Percentiles rank a stretch among this genome's conserved stretches.
Conservation (phyloP, 2,888 invertebrate species). For the Clitarchus hookeri region DNA sequence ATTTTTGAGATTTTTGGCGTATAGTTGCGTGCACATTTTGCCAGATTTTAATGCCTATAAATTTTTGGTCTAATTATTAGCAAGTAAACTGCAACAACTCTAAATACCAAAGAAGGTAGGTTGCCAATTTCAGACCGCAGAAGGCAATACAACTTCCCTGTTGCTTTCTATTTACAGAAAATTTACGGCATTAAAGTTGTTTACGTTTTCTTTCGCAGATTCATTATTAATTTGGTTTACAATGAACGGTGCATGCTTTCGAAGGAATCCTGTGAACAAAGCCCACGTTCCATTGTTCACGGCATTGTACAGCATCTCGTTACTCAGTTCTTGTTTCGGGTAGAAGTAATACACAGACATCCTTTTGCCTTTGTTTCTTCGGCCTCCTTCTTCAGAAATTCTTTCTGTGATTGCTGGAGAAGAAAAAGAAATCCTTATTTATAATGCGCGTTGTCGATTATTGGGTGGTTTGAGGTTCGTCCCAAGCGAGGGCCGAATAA, state of each 20-base stretch:
- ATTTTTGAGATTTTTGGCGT: no score
- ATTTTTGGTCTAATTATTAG: no score
- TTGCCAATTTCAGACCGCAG: no score
- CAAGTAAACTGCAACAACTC: no score
- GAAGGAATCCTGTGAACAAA: neutral
- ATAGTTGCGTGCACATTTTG: no score
- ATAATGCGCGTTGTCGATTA: neutral
- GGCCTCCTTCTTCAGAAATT: neutral
- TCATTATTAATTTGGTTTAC: no score
- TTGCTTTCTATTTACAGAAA: no score
- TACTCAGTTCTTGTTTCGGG: neutral
- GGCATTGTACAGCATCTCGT: neutral
- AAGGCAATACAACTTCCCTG: no score
- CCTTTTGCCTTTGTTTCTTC: neutral
- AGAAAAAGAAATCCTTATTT: neutral
- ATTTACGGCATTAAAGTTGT: no score
- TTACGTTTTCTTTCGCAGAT: no score
- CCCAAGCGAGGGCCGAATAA: conserved; percentile 1
- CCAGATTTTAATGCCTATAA: no score
- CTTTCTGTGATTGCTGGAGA: neutral
- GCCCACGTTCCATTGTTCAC: neutral
- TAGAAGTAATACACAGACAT: neutral
- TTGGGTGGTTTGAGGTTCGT: neutral
- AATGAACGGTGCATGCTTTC: neutral
- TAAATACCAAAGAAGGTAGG: no score